Evolutionary conservation across 92 coral and sea anemone genomes (phyloP).

Genomic region (Epizoanthus illoricatus): DNA sequence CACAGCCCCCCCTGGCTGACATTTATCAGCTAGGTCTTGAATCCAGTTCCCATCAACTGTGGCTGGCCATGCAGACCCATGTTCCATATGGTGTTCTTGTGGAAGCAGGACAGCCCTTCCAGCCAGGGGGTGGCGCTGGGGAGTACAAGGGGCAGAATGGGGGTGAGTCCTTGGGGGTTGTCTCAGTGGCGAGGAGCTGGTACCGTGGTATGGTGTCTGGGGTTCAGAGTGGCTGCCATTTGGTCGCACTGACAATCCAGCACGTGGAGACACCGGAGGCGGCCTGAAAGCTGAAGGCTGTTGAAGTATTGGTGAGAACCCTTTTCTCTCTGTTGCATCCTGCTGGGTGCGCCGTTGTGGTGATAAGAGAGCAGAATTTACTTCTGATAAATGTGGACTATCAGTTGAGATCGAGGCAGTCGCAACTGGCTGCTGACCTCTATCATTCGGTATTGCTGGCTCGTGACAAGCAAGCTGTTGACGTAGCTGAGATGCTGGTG

Average conservation of each 20-base stretch:
- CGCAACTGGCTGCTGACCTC: not conserved
- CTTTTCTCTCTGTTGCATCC: constrained; percentile 8
- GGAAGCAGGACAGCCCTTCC: constrained; percentile 50
- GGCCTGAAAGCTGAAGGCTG: constrained; percentile 89
- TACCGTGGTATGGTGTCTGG: constrained; percentile 65
- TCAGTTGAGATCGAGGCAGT: not conserved
- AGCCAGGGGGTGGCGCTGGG: constrained; percentile 72
- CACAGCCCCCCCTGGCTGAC: not conserved
- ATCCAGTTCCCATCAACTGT: constrained; percentile 3
- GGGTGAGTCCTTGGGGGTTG: constrained; percentile 37
- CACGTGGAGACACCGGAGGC: constrained; percentile 58
- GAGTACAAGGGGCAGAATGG: constrained; percentile 83
- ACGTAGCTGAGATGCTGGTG: constrained; percentile 30
- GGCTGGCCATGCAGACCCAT: not conserved
- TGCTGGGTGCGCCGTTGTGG: constrained; percentile 12
- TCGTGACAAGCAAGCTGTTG: constrained; percentile 36
- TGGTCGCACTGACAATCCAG: constrained; percentile 58
- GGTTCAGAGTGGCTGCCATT: constrained; percentile 79
- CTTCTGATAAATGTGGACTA: constrained; percentile 7
- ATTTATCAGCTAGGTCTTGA: not conserved
- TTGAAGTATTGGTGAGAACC: constrained; percentile 45
- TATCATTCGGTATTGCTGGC: not conserved
- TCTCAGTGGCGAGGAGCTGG: constrained; percentile 27
- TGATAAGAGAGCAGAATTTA: constrained; percentile 8
- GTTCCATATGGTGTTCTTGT: constrained; percentile 4